Evolutionary conservation across 1,140 invertebrate genomes (phyloP).

Genomic region (Penaeus japonicus): DNA sequence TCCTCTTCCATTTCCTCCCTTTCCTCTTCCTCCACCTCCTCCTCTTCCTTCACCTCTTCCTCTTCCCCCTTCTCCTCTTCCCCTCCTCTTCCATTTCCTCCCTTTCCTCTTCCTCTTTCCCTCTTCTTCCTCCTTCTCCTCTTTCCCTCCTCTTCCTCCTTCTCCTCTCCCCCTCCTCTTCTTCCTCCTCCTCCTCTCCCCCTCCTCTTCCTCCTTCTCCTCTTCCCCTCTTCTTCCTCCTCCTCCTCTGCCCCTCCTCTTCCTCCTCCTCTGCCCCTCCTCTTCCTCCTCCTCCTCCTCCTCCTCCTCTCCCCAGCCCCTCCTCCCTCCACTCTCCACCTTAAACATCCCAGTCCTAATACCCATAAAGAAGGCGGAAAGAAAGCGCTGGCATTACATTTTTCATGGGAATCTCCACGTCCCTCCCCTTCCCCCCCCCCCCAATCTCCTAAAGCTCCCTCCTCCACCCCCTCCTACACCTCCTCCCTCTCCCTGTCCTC

Average conservation of each 20-base stretch:
- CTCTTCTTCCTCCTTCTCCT: neutral
- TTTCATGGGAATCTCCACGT: conserved; percentile 31
- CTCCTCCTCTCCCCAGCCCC: neutral
- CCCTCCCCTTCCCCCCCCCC: no score
- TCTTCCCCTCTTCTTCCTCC: neutral
- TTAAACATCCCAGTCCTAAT: neutral
- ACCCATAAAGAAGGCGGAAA: conserved; percentile 4
- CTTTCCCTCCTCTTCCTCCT: neutral
- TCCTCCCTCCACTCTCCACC: neutral
- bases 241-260: neutral
- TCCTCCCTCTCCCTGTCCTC: no score
- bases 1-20: no score
- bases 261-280: neutral
- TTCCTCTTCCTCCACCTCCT: no score
- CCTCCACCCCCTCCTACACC: no score
- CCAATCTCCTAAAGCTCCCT: no score
- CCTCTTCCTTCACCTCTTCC: no score
- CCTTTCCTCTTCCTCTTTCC: no score
- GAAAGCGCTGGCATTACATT: conserved; percentile 40
- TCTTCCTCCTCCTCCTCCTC: neutral
- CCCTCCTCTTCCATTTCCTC: no score
- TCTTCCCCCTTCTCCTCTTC: no score
- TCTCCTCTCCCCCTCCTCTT: neutral
- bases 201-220: neutral
- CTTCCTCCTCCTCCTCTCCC: neutral